Conservation (phyloP, 2,888 invertebrate genomes). For the Drosophila kambysellisi region DNA sequence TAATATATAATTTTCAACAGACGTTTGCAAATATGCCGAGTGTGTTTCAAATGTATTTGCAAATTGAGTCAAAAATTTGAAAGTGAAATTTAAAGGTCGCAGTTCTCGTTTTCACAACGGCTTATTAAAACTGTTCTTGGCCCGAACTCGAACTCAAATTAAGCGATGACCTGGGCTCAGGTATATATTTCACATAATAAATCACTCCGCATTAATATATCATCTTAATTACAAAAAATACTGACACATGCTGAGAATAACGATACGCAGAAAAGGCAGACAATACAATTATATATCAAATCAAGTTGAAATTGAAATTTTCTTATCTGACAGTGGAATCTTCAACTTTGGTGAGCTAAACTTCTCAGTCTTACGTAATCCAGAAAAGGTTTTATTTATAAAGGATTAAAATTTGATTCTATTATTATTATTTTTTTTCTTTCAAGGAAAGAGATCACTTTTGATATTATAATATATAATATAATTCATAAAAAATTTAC, state of each 20-base stretch:
- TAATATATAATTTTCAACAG: slow-evolving; percentile 29
- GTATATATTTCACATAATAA: slow-evolving; percentile 55
- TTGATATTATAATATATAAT: no score
- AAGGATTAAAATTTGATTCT: not conserved
- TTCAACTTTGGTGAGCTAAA: not conserved
- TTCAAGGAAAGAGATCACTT: not conserved
- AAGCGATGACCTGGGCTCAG: slow-evolving; percentile 6
- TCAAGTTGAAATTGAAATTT: slow-evolving; percentile 11
- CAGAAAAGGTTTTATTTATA: not conserved
- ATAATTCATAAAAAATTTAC: no score
- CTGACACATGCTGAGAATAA: slow-evolving; percentile 7
- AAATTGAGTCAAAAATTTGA: slow-evolving; percentile 49
- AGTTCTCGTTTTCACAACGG: not conserved
- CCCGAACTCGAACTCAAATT: slow-evolving; percentile 30
- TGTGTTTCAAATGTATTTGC: slow-evolving; percentile 43
- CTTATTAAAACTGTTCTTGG: slow-evolving; percentile 58
- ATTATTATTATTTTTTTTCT: not conserved
- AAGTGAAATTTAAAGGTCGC: slow-evolving; percentile 34
- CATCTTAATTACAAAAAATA: slow-evolving; percentile 53
- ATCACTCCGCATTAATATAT: slow-evolving; percentile 57
- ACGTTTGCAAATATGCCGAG: slow-evolving; percentile 16
- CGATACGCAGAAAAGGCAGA: slow-evolving; percentile 1
- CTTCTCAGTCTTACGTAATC: not conserved
- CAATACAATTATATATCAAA: slow-evolving; percentile 1
- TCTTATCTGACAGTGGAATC: not conserved